These are phyloP conservation scores for Eulacestoma nigropectus DNA, from an alignment of 2,113 vertebrate species.

Conservation along the genomic window DNA sequence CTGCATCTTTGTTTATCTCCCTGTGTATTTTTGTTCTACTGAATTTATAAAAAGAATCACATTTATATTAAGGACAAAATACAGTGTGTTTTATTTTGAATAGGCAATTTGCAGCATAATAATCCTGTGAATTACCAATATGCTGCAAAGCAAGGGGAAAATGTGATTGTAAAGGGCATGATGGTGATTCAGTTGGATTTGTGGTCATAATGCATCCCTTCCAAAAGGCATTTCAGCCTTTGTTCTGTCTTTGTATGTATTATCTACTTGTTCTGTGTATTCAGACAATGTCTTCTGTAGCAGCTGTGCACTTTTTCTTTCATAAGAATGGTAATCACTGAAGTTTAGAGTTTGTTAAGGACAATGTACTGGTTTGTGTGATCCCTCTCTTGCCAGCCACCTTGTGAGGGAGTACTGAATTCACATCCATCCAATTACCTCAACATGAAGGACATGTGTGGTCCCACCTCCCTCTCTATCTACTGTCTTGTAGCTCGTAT, in stretches of 20 bases:
- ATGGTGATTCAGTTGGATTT: constrained; percentile 44
- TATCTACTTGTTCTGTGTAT: background rate
- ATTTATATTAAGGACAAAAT: background rate
- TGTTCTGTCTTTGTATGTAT: constrained; percentile 16
- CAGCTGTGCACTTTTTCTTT: background rate
- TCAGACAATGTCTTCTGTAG: background rate
- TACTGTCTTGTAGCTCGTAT: background rate
- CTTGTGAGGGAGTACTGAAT: background rate
- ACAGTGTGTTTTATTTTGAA: constrained; percentile 11
- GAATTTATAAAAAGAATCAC: constrained; percentile 6
- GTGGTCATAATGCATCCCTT: constrained; percentile 18
- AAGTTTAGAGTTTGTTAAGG: background rate
- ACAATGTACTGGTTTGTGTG: background rate
- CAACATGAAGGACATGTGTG: background rate
- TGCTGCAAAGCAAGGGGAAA: constrained; percentile 3
- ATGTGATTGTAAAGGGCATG: constrained; percentile 27
- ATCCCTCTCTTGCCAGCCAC: background rate
- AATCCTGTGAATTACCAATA: constrained; percentile 29
- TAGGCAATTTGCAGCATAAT: constrained; percentile 46
- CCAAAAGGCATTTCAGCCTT: background rate
- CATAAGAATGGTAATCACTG: background rate
- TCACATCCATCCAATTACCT: background rate
- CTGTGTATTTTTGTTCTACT: background rate
- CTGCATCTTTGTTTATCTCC: background rate
- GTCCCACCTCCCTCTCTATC: background rate